Evolutionary conservation across 2,888 invertebrate species (phyloP), one percentile per base, ranked within the genome.

Genomic region (Camponotus fellah): DNA sequence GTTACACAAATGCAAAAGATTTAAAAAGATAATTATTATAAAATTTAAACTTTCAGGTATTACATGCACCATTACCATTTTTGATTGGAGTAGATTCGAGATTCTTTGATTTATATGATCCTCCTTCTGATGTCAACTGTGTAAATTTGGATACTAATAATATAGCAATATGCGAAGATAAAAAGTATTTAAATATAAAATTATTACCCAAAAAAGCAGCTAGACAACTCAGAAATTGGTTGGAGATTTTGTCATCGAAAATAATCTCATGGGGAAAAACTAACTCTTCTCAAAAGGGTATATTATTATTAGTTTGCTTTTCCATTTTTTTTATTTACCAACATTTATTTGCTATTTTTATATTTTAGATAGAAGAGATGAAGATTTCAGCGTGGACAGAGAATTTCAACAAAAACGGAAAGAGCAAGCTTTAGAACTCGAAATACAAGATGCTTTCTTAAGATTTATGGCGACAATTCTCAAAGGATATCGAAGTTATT

Each of bases 91-190:
- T 99, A 3, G 99, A 99, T 95, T 99, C 99, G 0, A 96, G 99
- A 88, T 99, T 99, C 95, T 99, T 99, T 95, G 99, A 99, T 95
- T 95, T 99, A 53, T 99, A 98, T 94, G 99, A 99, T 94, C 99
- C 99, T 43, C 99, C 99, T 43, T 96, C 97, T 21, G 99, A 99
- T 95, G 99, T 99, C 10, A 99, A 98, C 72, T 99, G 99, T 95
- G 98, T 99, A 71, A 99, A 99, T 96, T 96, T 99, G 93, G 99
- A 99, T 94, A 99, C 99, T 0, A 99, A 99, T 94, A 98, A 98
- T 91, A 98, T 99, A 86, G 98, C 98, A 86, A 97, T 98, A 88
- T 98, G 98, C 93, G 99, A 99, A 93, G 97, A 98, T 82, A 99
- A 98, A 94, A 97, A 97, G 90, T 97, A 97, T 94, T 96, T 99